Percentiles rank a stretch among this genome's conserved stretches.
phyloP scores from a whole-genome alignment of 2,113 vertebrate species.

The Pterocles gutturalis region DNA sequence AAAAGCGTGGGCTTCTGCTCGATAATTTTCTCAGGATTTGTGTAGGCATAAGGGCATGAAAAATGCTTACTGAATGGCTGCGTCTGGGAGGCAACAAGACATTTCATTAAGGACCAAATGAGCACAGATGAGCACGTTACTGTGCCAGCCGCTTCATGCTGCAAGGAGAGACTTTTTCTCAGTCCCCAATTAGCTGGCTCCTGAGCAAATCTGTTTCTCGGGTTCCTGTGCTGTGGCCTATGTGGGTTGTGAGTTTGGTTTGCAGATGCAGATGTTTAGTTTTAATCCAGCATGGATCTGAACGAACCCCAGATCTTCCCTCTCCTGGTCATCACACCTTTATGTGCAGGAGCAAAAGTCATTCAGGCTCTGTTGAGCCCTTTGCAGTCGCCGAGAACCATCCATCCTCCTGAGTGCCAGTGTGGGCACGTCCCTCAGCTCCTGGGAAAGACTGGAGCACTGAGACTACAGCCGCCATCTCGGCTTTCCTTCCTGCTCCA shows the following conservation, averaged over 20 bases:
- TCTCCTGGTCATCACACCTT: not conserved
- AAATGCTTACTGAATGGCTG: not conserved
- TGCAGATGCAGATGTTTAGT: not conserved
- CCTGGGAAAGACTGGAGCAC: not conserved
- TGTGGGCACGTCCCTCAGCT: not conserved
- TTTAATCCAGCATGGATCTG: not conserved
- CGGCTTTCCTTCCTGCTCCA: not conserved
- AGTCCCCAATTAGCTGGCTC: not conserved
- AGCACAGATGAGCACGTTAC: not conserved
- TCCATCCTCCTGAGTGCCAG: not conserved
- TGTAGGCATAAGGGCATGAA: not conserved
- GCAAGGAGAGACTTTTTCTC: not conserved
- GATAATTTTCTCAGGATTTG: not conserved
- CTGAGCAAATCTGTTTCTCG: not conserved
- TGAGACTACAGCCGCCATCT: not conserved
- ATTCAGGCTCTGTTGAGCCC: not conserved
- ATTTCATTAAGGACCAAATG: not conserved
- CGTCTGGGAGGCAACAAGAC: not conserved
- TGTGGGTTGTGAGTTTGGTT: not conserved
- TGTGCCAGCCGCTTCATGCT: not conserved
- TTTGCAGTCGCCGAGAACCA: not conserved
- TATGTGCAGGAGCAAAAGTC: not conserved
- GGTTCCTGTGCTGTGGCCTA: not conserved
- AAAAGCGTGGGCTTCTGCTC: not conserved
- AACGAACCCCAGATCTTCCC: not conserved